These are phyloP conservation scores for Brenthis ino DNA, from an alignment of 2,888 invertebrate genomes.

Conservation along the genomic window DNA sequence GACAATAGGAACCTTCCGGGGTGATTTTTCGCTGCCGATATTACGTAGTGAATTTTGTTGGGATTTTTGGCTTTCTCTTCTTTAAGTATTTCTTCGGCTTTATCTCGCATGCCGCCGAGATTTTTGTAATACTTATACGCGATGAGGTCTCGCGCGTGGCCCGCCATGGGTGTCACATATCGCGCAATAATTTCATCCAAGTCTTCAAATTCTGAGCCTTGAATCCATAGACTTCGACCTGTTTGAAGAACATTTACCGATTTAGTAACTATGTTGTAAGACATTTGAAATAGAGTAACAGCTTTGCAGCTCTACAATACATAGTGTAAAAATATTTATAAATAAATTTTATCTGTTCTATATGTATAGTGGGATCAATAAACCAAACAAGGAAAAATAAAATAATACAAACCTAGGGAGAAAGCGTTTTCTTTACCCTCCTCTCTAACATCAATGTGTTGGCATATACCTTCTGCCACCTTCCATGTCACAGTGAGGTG, in stretches of 20 bases:
- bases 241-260: constrained; percentile 9
- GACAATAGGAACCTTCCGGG: constrained; percentile 97
- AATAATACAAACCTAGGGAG: constrained; percentile 88
- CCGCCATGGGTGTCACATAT: constrained; percentile 98
- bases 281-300: too few species aligned
- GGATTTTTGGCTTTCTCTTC: constrained; percentile 95
- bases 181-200: constrained; percentile 99
- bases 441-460: constrained; percentile 97
- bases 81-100: constrained; percentile 92
- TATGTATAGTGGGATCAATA: not conserved
- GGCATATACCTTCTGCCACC: constrained; percentile 95
- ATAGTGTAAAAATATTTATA: too few species aligned
- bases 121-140: constrained; percentile 93
- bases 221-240: constrained; percentile 90
- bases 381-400: not conserved
- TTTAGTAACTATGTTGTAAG: too few species aligned
- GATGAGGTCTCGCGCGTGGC: constrained; percentile 94
- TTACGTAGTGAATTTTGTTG: constrained; percentile 93
- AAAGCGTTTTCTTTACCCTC: constrained; percentile 98
- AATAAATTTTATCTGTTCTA: not conserved
- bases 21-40: constrained; percentile 91
- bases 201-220: constrained; percentile 97
- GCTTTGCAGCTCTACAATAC: too few species aligned
- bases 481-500: constrained; percentile 99
- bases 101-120: constrained; percentile 90